These are phyloP conservation scores for Poeciliopsis paucimaculata DNA, from an alignment of 2,797 vertebrate species.

Conservation along the genomic window DNA sequence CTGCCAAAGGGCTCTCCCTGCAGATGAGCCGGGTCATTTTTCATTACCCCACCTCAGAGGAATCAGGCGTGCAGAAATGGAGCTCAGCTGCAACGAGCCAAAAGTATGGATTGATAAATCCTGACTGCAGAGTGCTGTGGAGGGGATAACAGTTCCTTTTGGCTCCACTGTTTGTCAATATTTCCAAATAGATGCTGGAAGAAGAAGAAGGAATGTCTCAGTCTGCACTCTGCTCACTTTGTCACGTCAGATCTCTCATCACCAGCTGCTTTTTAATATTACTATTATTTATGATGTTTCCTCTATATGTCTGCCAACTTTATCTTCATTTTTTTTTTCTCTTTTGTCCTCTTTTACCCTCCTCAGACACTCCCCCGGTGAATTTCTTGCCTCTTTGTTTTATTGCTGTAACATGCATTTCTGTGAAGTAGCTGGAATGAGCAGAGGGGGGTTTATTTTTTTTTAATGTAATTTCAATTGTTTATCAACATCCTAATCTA, in stretches of 20 bases:
- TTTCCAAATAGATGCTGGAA: constrained; percentile 23
- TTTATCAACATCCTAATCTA: constrained; percentile 16
- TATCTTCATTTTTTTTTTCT: constrained; percentile 18
- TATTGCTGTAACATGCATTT: constrained; percentile 21
- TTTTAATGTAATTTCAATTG: not conserved
- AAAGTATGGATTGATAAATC: constrained; percentile 62
- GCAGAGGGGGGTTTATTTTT: not conserved
- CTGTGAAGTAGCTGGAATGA: constrained; percentile 4
- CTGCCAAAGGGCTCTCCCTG: constrained; percentile 75
- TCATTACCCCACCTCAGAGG: constrained; percentile 69
- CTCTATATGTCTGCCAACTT: constrained; percentile 21
- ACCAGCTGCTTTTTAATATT: constrained; percentile 12
- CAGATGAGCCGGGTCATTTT: constrained; percentile 78
- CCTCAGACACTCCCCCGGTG: constrained; percentile 7
- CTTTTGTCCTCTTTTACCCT: constrained; percentile 17
- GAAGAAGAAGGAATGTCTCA: constrained; percentile 30
- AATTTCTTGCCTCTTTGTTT: constrained; percentile 1
- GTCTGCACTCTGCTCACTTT: constrained; percentile 12
- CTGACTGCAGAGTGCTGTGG: constrained; percentile 27
- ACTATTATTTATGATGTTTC: constrained; percentile 10
- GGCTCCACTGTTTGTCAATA: constrained; percentile 45
- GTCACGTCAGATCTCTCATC: constrained; percentile 15
- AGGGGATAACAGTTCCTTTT: constrained; percentile 29
- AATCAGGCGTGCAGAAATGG: constrained; percentile 68
- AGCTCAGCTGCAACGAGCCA: constrained; percentile 61